phyloP scores from a whole-genome alignment of 2,888 invertebrate species.

The Catocala sponsa region DNA sequence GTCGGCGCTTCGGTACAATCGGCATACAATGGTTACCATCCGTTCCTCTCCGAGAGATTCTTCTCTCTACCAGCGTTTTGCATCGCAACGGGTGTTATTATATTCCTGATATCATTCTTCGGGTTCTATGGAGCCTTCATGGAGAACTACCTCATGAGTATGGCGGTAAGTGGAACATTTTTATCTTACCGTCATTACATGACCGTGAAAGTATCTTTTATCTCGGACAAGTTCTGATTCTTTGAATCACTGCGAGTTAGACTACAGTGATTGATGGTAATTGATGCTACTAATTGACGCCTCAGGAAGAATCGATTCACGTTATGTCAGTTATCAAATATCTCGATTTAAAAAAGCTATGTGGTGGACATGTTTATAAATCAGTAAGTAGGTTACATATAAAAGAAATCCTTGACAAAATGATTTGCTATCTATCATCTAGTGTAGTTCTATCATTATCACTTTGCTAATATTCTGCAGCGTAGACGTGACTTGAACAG shows the following conservation, averaged over 20 bases:
- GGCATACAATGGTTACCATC: slow-evolving; percentile 90
- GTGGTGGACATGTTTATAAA: too few species aligned
- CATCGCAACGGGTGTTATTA: slow-evolving; percentile 91
- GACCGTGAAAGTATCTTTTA: slow-evolving; percentile 39
- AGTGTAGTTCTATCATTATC: too few species aligned
- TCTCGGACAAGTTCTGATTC: slow-evolving; percentile 30
- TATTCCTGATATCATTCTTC: slow-evolving; percentile 94
- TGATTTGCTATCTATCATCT: too few species aligned
- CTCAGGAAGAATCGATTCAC: slow-evolving; percentile 11
- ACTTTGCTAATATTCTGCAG: not conserved
- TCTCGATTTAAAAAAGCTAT: not conserved
- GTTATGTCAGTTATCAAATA: slow-evolving; percentile 7
- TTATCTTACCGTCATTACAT: slow-evolving; percentile 23
- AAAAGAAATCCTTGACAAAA: too few species aligned
- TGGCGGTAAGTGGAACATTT: slow-evolving; percentile 89
- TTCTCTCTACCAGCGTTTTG: slow-evolving; percentile 92
- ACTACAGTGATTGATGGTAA: slow-evolving; percentile 33
- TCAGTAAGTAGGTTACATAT: too few species aligned
- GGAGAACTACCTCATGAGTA: slow-evolving; percentile 94
- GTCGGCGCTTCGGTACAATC: slow-evolving; percentile 91
- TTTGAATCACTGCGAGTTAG: slow-evolving; percentile 11
- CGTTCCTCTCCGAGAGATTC: slow-evolving; percentile 90
- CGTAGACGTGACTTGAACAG: slow-evolving; percentile 30
- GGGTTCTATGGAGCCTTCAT: slow-evolving; percentile 96
- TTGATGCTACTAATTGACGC: slow-evolving; percentile 29